Evolutionary conservation across 2,888 invertebrate species (phyloP).

Genomic region (Andrena dorsata): DNA sequence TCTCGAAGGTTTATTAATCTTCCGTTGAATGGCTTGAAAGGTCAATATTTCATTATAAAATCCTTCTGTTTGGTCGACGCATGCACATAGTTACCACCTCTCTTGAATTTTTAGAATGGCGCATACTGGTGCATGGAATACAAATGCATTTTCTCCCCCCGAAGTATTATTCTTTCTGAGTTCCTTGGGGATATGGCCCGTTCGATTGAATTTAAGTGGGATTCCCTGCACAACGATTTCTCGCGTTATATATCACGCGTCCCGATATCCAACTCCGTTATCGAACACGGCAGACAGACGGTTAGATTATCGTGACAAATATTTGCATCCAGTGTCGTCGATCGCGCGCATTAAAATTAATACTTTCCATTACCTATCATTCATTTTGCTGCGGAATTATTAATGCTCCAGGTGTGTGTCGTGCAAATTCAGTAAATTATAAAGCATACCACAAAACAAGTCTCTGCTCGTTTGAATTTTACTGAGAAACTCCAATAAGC

Average conservation of each 20-base stretch:
- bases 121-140: slow-evolving; percentile 14
- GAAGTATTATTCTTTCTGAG: slow-evolving; percentile 48
- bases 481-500: too few species aligned
- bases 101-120: slow-evolving; percentile 6
- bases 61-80: neutral
- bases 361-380: neutral
- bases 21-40: too few species aligned
- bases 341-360: neutral
- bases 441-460: neutral
- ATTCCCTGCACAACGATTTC: slow-evolving; percentile 44
- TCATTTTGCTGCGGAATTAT: neutral
- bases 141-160: slow-evolving; percentile 32
- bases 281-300: slow-evolving; percentile 6
- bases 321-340: neutral
- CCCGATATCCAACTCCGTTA: slow-evolving; percentile 18
- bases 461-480: neutral
- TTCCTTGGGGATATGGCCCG: slow-evolving; percentile 34
- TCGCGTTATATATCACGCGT: slow-evolving; percentile 19
- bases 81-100: neutral
- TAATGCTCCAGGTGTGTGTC: neutral
- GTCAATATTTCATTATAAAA: neutral
- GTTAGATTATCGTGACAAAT: slow-evolving; percentile 18
- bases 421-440: neutral
- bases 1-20: too few species aligned
- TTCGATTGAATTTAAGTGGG: slow-evolving; percentile 56